Evolutionary conservation across 2,888 invertebrate species (phyloP), one percentile per base, ranked within the genome.

Genomic region (Mechanitis mazaeus): DNA sequence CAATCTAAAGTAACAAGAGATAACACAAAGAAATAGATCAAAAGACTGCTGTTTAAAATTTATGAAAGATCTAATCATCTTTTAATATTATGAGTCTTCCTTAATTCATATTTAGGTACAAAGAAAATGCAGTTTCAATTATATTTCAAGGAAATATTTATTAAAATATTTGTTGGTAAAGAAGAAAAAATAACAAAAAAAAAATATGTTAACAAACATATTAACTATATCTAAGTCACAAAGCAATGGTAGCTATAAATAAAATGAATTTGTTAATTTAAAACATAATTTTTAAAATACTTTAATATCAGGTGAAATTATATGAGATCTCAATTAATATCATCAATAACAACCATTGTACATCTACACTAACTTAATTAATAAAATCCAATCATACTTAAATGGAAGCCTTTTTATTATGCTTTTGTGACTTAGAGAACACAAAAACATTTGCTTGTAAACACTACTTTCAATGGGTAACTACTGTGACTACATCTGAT

Each of bases 161-260:
- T 66, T 64, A 55, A 64, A 64, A 62, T 84, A 81, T 82, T 81
- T 79, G 73, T 81, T 80, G 78, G 80, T 80, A 83, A 83, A 81
- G 79, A 80, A 81, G 80, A 78, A 84, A 84, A 66, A 64, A 62
- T 85, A 85, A 79, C 84, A 86, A 87, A 84, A 88, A 88, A 85
- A 86, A 86, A 84, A 84, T 83, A 83, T 85, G 84, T 83, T 84
- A 88, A 88, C 87, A 86, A 88, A 86, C 81, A 83, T 84, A 80
- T 80, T 80, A 83, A 78, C 77, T 79, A 80, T 80, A 77, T 78
- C 86, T 83, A 87, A 86, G 85, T 84, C 85, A 85, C 87, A 84
- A 79, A 81, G 81, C 81, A 70, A 64, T 46, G 55, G 61, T 65
- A 54, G 71, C 54, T 54, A 35, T 54, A 54, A 54, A 54, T 54